Conservation (phyloP, 2,113 vertebrate species). For the Fregata magnificens region DNA sequence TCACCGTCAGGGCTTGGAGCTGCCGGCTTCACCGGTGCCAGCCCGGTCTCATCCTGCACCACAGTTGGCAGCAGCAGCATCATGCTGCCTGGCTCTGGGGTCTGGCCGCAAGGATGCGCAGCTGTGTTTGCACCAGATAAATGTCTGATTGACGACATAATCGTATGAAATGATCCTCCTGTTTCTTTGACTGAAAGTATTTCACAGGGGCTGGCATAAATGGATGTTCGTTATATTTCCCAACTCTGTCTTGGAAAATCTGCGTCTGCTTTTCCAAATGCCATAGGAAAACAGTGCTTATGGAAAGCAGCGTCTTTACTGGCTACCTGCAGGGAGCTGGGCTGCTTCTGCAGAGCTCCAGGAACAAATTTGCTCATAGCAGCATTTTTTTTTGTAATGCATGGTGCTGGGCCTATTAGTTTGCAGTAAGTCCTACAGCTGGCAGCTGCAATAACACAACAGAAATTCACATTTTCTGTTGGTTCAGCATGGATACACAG, state of each 20-base stretch:
- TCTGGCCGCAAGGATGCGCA: background rate
- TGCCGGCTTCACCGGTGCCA: fast-evolving
- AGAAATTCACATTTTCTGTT: background rate
- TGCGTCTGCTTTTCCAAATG: background rate
- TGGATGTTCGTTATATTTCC: background rate
- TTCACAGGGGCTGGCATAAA: background rate
- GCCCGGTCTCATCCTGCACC: fast-evolving
- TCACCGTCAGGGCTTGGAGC: background rate
- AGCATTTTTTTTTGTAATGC: background rate
- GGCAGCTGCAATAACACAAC: background rate
- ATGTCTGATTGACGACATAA: background rate
- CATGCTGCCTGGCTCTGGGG: fast-evolving
- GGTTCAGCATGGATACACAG: background rate
- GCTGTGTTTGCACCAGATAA: background rate
- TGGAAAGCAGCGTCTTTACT: background rate
- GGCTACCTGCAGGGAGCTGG: background rate
- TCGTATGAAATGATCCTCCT: background rate
- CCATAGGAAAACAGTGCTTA: background rate
- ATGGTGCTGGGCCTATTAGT: background rate
- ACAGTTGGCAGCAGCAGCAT: fast-evolving
- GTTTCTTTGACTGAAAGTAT: background rate
- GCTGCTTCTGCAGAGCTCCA: background rate
- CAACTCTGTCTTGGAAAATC: background rate
- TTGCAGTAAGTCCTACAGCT: background rate
- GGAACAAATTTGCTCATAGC: background rate